Conservation (phyloP, 2,888 invertebrate species). For the Agrotis segetum region DNA sequence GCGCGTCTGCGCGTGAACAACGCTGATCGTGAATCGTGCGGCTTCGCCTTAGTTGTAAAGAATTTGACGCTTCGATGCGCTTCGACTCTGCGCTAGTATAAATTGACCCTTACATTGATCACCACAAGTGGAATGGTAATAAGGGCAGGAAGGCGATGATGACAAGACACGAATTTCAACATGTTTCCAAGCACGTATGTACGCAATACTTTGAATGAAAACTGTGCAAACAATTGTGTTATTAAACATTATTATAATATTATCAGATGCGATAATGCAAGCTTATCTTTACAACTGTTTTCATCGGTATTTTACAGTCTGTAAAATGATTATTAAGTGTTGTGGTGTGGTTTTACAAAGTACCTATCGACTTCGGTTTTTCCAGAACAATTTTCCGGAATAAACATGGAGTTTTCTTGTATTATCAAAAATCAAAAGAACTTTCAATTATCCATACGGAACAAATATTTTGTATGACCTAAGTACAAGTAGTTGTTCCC, state of each 20-base stretch:
- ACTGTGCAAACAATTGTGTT: conserved; percentile 4
- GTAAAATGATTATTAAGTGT: conserved; percentile 22
- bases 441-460: no score
- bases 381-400: background rate
- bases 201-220: conserved; percentile 12
- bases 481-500: no score
- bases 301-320: conserved; percentile 10
- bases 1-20: no score
- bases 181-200: conserved; percentile 4
- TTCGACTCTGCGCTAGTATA: no score
- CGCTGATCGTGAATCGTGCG: no score
- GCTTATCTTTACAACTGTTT: conserved; percentile 24
- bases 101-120: no score
- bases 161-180: no score
- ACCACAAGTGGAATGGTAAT: no score
- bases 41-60: no score
- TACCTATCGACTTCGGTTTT: background rate
- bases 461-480: no score
- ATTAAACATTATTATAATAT: conserved; percentile 9
- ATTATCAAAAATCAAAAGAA: background rate
- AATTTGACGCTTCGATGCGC: no score
- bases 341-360: background rate
- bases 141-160: no score
- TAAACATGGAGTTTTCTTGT: background rate
- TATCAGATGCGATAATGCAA: conserved; percentile 11